A percentile compares a stretch with the other conserved stretches of the same genome.
Conservation (phyloP, 2,888 invertebrate genomes). For the Zele albiditarsus region DNA sequence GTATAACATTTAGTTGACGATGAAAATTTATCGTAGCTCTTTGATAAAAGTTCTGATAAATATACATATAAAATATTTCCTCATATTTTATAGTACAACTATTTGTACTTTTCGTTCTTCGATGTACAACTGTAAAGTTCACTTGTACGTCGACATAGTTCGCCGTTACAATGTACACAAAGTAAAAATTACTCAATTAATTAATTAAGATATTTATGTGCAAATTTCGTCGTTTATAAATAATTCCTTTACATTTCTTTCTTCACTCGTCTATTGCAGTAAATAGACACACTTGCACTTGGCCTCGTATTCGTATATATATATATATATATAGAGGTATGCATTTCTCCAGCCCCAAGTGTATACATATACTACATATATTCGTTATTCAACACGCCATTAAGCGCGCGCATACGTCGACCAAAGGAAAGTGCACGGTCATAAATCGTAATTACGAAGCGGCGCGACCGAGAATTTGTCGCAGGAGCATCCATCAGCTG, state of each 20-base stretch:
- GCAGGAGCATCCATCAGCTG: conserved; percentile 60
- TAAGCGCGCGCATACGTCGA: conserved; percentile 64
- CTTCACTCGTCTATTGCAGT: background rate
- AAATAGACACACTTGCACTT: conserved; percentile 23
- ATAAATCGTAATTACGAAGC: conserved; percentile 72
- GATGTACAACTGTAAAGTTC: no score
- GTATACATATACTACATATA: conserved; percentile 59
- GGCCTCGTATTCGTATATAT: conserved; percentile 29
- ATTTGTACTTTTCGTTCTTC: no score
- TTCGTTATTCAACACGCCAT: conserved; percentile 72
- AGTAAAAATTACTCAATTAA: no score
- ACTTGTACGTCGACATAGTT: no score
- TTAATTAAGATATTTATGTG: background rate
- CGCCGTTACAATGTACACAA: no score
- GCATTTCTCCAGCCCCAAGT: background rate
- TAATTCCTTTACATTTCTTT: background rate
- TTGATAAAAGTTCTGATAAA: no score
- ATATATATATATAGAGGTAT: background rate
- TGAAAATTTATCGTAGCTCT: no score
- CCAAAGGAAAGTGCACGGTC: conserved; percentile 53
- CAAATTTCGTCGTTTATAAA: background rate
- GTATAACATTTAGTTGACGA: no score
- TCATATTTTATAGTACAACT: no score
- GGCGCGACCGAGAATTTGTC: conserved; percentile 70
- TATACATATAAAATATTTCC: no score